A percentile compares a stretch with the other conserved stretches of the same genome.
Evolutionary conservation across 2,797 vertebrate genomes (phyloP).

Genomic region (Cephalopachus bancanus): DNA sequence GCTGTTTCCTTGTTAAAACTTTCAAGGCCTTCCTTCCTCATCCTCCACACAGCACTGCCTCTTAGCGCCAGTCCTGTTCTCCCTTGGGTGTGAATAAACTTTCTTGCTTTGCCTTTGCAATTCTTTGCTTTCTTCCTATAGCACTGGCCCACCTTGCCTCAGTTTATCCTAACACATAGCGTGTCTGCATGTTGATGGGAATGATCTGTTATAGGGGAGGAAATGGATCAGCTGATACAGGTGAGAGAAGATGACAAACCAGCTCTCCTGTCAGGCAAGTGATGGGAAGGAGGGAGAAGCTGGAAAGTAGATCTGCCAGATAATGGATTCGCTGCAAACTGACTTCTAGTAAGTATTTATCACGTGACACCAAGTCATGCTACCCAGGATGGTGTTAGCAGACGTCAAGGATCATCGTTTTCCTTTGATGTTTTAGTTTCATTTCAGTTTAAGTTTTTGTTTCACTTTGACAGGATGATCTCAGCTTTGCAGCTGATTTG

Average conservation of each 20-base stretch:
- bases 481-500: not conserved
- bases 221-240: no score
- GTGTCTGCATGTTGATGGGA: not conserved
- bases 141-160: no score
- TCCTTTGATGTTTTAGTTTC: conserved; percentile 13
- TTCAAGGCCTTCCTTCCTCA: no score
- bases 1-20: no score
- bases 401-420: not conserved
- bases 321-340: not conserved
- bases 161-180: not conserved
- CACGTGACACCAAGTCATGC: no score
- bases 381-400: not conserved
- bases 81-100: no score
- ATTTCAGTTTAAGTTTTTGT: not conserved
- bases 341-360: not conserved
- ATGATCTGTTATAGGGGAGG: no score
- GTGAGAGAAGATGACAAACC: not conserved
- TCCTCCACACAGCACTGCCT: no score
- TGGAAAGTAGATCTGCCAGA: not conserved
- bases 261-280: not conserved
- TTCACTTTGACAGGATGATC: not conserved
- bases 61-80: no score
- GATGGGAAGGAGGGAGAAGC: not conserved
- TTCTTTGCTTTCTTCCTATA: no score
- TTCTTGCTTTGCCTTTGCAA: no score